Conservation (phyloP, 2,888 invertebrate species). For the Drepanosiphum platanoidis region DNA sequence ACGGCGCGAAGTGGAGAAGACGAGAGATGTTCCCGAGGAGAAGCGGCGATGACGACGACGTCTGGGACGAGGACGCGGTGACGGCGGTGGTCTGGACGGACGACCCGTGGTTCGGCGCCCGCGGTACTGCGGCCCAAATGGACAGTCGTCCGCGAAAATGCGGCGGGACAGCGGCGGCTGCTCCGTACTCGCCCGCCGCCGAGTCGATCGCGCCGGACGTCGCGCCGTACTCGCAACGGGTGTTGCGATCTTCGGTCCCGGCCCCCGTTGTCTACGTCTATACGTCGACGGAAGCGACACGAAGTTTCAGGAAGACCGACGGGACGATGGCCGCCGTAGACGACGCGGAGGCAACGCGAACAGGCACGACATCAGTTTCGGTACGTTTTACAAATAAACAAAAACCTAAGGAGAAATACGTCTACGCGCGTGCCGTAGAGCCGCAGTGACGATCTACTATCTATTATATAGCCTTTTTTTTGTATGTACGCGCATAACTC, state of each 20-base stretch:
- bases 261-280: too few relatives aligned
- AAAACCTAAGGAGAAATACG: too few relatives aligned
- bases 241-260: background rate
- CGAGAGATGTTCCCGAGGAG: too few relatives aligned
- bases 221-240: background rate
- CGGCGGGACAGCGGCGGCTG: background rate
- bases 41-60: background rate
- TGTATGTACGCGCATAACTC: too few relatives aligned
- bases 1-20: background rate
- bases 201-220: background rate
- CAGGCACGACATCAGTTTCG: background rate
- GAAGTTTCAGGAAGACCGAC: background rate
- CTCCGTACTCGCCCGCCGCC: background rate
- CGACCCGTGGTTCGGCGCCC: too few relatives aligned
- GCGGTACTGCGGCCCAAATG: too few relatives aligned
- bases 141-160: background rate
- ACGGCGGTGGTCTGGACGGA: background rate
- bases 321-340: too few relatives aligned
- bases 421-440: too few relatives aligned
- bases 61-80: background rate
- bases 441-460: too few relatives aligned
- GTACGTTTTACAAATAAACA: background rate
- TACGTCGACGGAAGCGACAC: background rate
- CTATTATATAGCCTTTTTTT: too few relatives aligned
- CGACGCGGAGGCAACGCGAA: background rate